A percentile compares a stretch with the other conserved stretches of the same genome.
These are phyloP conservation scores for Bombus sibiricus DNA, from an alignment of 1,140 invertebrate genomes.

Conservation along the genomic window DNA sequence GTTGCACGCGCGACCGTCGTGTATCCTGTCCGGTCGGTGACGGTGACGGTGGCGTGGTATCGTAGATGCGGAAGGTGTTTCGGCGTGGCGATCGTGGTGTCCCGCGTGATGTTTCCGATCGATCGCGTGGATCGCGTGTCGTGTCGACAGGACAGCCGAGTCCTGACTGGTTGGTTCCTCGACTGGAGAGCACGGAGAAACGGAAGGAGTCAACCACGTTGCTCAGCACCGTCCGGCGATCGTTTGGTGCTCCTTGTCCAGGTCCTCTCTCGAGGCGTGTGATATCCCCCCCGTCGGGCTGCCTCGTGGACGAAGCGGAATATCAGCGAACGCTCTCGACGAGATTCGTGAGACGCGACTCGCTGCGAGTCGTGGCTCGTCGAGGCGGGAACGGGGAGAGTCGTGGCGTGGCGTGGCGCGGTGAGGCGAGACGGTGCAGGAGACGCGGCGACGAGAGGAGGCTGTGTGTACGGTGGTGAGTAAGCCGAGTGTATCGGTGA, in stretches of 20 bases:
- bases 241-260: slow-evolving; percentile 67
- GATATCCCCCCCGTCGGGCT: slow-evolving; percentile 54
- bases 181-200: slow-evolving; percentile 55
- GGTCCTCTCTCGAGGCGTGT: slow-evolving; percentile 68
- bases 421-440: slow-evolving; percentile 10
- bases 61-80: background rate
- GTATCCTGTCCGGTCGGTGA: slow-evolving; percentile 6
- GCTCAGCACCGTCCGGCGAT: slow-evolving; percentile 68
- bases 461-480: slow-evolving; percentile 72
- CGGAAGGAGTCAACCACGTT: slow-evolving; percentile 66
- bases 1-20: background rate
- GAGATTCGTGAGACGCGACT: slow-evolving; percentile 68
- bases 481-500: slow-evolving; percentile 67
- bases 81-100: background rate
- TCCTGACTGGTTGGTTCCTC: slow-evolving; percentile 71
- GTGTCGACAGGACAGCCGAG: slow-evolving; percentile 74
- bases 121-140: slow-evolving; percentile 38
- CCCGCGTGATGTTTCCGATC: slow-evolving; percentile 4
- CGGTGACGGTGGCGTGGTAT: background rate
- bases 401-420: background rate
- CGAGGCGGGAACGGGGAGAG: slow-evolving; percentile 39
- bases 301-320: slow-evolving; percentile 60
- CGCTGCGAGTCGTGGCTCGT: slow-evolving; percentile 63
- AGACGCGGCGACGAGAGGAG: slow-evolving; percentile 26
- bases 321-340: slow-evolving; percentile 66